A percentile compares a stretch with the other conserved stretches of the same genome.
These are phyloP conservation scores for Danionella dracula DNA, from an alignment of 2,797 vertebrate species.

Conservation along the genomic window DNA sequence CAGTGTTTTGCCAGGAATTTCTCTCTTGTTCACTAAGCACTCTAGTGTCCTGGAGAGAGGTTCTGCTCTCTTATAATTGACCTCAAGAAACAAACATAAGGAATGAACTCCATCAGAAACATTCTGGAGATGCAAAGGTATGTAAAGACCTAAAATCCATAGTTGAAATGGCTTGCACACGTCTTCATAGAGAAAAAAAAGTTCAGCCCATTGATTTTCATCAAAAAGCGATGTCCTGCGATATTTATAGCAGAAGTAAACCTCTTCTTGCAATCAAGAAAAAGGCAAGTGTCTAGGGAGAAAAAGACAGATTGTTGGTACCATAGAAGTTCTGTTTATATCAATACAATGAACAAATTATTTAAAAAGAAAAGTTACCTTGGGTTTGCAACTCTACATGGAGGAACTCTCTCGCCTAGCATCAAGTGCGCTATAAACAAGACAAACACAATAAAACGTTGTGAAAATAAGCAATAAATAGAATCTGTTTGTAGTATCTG, in stretches of 20 bases:
- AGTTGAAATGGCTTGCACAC: not conserved
- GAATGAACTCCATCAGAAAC: too few relatives aligned
- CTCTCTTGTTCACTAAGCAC: too few relatives aligned
- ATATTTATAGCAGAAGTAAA: conserved; percentile 5
- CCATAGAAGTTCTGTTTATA: not conserved
- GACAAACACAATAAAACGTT: not conserved
- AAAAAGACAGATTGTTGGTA: not conserved
- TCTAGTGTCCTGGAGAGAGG: too few relatives aligned
- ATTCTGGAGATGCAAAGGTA: too few relatives aligned
- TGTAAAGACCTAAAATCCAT: too few relatives aligned
- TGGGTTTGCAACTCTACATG: conserved; percentile 14
- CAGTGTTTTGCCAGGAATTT: too few relatives aligned
- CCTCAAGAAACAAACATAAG: too few relatives aligned
- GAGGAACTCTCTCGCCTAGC: conserved; percentile 27
- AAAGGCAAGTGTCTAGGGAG: conserved; percentile 27
- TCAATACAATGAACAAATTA: not conserved
- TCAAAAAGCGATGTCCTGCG: not conserved
- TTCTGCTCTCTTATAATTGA: too few relatives aligned
- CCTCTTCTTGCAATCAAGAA: conserved; percentile 10
- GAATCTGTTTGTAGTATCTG: not conserved
- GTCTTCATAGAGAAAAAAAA: not conserved
- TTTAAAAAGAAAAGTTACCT: not conserved
- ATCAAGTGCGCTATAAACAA: conserved; percentile 14
- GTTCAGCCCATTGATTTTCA: not conserved
- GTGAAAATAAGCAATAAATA: not conserved